These are phyloP conservation scores for Rhinopomastus cyanomelas DNA, from an alignment of 2,113 vertebrate species.

Conservation along the genomic window DNA sequence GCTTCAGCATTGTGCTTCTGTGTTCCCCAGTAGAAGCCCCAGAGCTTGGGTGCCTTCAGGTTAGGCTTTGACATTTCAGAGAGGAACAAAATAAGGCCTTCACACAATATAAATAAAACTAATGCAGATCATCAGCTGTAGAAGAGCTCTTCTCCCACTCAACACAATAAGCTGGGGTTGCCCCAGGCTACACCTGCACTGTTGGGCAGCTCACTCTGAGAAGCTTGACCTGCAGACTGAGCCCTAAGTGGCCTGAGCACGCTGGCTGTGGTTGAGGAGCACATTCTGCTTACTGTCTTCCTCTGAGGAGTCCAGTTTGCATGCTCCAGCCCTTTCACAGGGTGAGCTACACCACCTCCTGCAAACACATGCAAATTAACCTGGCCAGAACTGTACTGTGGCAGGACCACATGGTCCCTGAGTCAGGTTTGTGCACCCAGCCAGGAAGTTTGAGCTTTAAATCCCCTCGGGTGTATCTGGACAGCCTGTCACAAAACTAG, in stretches of 20 bases:
- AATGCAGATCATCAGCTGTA: neutral
- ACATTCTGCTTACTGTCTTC: neutral
- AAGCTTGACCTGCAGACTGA: neutral
- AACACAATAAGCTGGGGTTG: neutral
- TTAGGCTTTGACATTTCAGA: neutral
- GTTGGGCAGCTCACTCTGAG: neutral
- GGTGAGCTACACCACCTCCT: neutral
- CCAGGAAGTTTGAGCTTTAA: neutral
- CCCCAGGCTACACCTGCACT: rapidly evolving
- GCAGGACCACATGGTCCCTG: neutral
- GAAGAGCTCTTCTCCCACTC: neutral
- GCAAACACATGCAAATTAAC: neutral
- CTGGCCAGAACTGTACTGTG: rapidly evolving
- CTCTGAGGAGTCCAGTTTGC: neutral
- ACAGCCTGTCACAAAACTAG: neutral
- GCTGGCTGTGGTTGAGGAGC: neutral
- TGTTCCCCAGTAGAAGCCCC: neutral
- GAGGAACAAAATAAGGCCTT: neutral
- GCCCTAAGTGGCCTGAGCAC: neutral
- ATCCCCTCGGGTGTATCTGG: neutral
- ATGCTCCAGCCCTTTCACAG: neutral
- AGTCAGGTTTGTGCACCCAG: neutral
- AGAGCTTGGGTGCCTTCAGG: neutral
- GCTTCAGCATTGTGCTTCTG: neutral
- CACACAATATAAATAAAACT: neutral